These are phyloP conservation scores for Eledona agricola DNA, from an alignment of 2,888 invertebrate species.

Conservation along the genomic window DNA sequence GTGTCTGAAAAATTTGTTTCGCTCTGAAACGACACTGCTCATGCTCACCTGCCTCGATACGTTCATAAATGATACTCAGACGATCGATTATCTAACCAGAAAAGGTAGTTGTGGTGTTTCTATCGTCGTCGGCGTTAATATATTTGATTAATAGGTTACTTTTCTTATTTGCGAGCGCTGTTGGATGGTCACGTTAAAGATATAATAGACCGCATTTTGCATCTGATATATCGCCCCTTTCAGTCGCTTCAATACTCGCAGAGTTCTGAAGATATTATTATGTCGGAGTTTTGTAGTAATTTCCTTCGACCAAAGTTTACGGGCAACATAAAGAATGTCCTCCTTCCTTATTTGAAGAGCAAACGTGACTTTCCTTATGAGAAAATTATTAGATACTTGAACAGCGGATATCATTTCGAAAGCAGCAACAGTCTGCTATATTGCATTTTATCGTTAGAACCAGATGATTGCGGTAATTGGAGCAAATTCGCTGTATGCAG, in stretches of 20 bases:
- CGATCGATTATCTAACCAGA: slow-evolving; percentile 67
- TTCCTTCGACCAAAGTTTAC: slow-evolving; percentile 74
- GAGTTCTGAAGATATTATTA: slow-evolving; percentile 64
- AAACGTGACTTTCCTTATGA: slow-evolving; percentile 64
- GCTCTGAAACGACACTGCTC: slow-evolving; percentile 66
- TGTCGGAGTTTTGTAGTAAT: slow-evolving; percentile 70
- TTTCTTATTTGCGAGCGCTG: slow-evolving; percentile 73
- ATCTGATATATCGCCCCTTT: slow-evolving; percentile 81
- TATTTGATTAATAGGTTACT: slow-evolving; percentile 69
- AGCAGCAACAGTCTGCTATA: slow-evolving; percentile 70
- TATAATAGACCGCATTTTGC: slow-evolving; percentile 71
- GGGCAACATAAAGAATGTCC: slow-evolving; percentile 73
- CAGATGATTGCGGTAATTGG: slow-evolving; percentile 70
- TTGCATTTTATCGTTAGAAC: slow-evolving; percentile 74
- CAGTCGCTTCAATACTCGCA: slow-evolving; percentile 65
- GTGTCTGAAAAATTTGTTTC: slow-evolving; percentile 53
- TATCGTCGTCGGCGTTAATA: slow-evolving; percentile 19
- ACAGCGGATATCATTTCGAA: slow-evolving; percentile 58
- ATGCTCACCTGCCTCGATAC: slow-evolving; percentile 82
- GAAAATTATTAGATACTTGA: slow-evolving; percentile 60
- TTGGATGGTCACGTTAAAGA: slow-evolving; percentile 74
- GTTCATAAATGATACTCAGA: slow-evolving; percentile 67
- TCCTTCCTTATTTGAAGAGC: slow-evolving; percentile 74
- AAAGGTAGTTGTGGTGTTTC: slow-evolving; percentile 61
- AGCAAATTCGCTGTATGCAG: not conserved